Evolutionary conservation across 2,797 vertebrate species (phyloP).

Genomic region (Onychomys torridus): DNA sequence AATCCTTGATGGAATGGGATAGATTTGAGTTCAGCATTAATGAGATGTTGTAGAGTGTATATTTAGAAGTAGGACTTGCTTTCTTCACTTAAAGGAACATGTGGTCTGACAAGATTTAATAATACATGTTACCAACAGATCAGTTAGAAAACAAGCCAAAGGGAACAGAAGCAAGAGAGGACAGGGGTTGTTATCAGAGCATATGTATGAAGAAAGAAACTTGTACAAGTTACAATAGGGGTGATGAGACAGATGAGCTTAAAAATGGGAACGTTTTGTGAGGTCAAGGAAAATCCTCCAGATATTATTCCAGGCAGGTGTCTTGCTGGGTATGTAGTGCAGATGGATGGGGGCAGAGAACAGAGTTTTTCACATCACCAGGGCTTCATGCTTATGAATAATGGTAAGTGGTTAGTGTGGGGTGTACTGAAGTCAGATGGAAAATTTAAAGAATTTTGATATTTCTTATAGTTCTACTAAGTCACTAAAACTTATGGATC

Average conservation of each 20-base stretch:
- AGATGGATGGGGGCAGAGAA: not conserved
- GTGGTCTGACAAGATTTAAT: conserved; percentile 11
- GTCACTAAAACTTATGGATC: not conserved
- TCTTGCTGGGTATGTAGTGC: not conserved
- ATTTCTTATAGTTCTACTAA: conserved; percentile 2
- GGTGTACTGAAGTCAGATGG: not conserved
- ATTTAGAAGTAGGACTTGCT: not conserved
- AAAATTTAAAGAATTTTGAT: conserved; percentile 36
- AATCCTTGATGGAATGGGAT: not conserved
- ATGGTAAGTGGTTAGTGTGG: not conserved
- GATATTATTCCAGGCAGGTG: not conserved
- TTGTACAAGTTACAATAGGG: not conserved
- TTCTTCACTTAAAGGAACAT: not conserved
- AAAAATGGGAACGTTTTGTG: not conserved
- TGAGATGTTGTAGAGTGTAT: not conserved
- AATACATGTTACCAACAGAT: not conserved
- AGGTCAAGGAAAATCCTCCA: not conserved
- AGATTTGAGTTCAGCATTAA: not conserved
- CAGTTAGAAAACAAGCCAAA: not conserved
- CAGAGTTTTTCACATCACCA: not conserved
- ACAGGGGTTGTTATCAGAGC: not conserved
- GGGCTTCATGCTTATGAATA: not conserved
- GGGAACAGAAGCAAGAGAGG: not conserved
- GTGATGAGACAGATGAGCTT: not conserved
- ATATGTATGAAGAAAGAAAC: not conserved